Evolutionary conservation across 2,888 invertebrate genomes (phyloP), one percentile per base, ranked within the genome.

Genomic region (Nineta flava): DNA sequence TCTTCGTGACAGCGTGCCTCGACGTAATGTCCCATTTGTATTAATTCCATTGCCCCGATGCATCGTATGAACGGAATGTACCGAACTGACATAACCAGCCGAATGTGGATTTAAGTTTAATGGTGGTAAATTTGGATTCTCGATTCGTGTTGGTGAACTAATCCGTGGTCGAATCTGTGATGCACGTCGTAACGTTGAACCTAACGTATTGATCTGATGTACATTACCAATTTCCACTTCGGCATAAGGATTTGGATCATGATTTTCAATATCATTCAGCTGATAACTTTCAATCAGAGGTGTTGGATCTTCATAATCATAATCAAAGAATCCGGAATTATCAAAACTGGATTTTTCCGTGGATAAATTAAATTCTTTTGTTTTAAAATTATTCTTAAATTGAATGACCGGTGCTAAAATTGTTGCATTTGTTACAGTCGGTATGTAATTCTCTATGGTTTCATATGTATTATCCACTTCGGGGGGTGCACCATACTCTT

Each of bases 291-390:
- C 84, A 61, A 83, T 82, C 48, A 82, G 62, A 0, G 84, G 80
- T 1, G 83, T 82, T 3, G 85, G 81, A 59, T 87, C 87, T 63
- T 85, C 86, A 62, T 83, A 83, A 57, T 88, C 87, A 47, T 84
- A 84, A 64, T 84, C 85, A 64, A 84, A 80, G 63, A 85, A 84
- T 31, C 83, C 80, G 50, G 81, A 80, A 61, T 87, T 87, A 64
- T 81, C 81, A 61, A 81, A 81, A 51, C 74, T 69, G 53, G 63
- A 50, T 55, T 57, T 41, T 52, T 50, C 42, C 12, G 47, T 53
- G 4, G 42, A 19, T 10, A 38, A 17, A n/a, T 45, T 49, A 38
- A 45, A 32, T 17, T 31, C 32, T 46, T 26, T 57, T 47, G 51
- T 52, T 58, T 57, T 48, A 52, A 53, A 47, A 48, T 54, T 50